Base-by-base conservation (phyloP, 2,888 invertebrate genomes). In the Ametastegia equiseti region DNA sequence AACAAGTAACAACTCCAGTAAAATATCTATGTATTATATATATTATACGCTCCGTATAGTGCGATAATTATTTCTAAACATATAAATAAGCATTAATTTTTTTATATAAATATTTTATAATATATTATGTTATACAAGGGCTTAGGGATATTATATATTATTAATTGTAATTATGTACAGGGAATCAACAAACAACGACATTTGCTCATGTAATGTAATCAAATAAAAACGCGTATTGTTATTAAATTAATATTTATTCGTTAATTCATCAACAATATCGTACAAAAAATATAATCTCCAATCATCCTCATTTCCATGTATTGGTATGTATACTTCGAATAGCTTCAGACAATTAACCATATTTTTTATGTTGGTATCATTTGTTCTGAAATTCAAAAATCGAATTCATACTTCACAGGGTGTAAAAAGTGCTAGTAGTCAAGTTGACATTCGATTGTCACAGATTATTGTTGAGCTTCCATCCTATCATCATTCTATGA, bases 151-250 rank as follows among this genome's bases (percentile, higher is more conserved):
- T 27, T 78, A 78, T 78, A 78, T 42, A 42, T 63, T 60, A 63
- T n/a, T n/a, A n/a, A n/a, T 86, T 88, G 88, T 88, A 88, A 88
- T 88, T 87, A 88, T 88, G 88, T 88, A 87, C 87, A 88, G 86
- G 85, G 85, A 87, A 87, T 77, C 60, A 30, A 84, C 83, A 82
- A 71, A 83, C 84, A 83, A 83, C 82, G 85, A 84, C 85, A 87
- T 85, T 88, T 88, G 88, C 88, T 87, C 88, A 88, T 86, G 86
- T 89, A 88, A 88, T 86, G 85, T 88, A 88, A 86, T 86, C 84
- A 83, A 89, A 89, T 88, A 85, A 87, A 88, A 82, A 77, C 85
- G 82, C 82, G 85, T 83, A 82, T 86, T 86, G 85, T 89, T 88
- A 87, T 84, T 75, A 65, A 65, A 65, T 60, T 78, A 45, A 54